Conservation (phyloP, 2,113 vertebrate genomes). For the Anoplopoma fimbria region DNA sequence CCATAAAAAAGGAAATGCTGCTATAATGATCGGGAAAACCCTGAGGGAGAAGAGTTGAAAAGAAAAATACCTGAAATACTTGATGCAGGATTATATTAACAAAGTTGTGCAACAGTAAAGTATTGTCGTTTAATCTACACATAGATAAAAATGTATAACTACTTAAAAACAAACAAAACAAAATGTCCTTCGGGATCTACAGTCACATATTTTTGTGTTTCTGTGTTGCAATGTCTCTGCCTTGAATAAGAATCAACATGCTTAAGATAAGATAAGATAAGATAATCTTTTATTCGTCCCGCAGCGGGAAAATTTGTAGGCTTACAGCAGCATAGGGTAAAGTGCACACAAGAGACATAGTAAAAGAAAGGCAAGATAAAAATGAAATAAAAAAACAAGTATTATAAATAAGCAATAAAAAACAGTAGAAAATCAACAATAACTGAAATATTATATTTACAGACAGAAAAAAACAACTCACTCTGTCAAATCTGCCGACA, state of each 20-base stretch:
- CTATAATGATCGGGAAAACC: neutral
- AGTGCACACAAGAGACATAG: no score
- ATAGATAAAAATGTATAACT: neutral
- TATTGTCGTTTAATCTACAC: neutral
- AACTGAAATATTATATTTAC: no score
- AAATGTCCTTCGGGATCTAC: neutral
- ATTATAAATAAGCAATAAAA: no score
- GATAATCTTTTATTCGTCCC: no score
- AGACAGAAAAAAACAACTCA: slow-evolving; percentile 86
- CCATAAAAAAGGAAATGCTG: neutral
- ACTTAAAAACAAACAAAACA: neutral
- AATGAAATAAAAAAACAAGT: no score
- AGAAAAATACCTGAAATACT: neutral
- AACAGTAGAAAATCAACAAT: no score
- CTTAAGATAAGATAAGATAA: no score
- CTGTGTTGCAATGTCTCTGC: neutral
- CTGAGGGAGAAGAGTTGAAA: neutral
- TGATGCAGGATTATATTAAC: neutral
- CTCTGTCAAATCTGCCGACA: slow-evolving; percentile 90
- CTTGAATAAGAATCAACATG: neutral
- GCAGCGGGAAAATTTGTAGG: no score
- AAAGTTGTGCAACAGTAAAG: neutral
- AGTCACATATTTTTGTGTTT: neutral
- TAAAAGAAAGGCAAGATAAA: no score
- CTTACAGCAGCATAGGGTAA: no score